Evolutionary conservation across 2,797 vertebrate genomes (phyloP).

Genomic region (Leptoclinus maculatus): DNA sequence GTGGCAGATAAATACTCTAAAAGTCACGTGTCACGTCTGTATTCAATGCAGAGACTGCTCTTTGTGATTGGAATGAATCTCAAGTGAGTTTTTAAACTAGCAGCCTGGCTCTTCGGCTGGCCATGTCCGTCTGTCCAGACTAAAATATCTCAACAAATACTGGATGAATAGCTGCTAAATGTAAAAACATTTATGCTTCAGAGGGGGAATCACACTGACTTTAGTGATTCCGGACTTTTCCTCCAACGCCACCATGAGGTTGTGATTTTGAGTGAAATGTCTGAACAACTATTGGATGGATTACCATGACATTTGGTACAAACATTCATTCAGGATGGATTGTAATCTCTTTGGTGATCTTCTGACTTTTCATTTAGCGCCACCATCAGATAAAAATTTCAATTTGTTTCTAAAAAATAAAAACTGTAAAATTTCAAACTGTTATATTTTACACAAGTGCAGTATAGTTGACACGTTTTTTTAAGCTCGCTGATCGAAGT

Average conservation of each 20-base stretch:
- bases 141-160: not conserved
- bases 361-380: not conserved
- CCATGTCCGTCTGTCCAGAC: not conserved
- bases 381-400: not conserved
- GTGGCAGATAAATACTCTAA: constrained; percentile 1
- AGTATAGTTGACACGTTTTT: not conserved
- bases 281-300: not conserved
- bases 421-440: not conserved
- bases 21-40: not conserved
- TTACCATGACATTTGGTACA: not conserved
- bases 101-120: not conserved
- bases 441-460: not conserved
- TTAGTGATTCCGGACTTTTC: not conserved
- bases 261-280: not conserved
- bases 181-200: not conserved
- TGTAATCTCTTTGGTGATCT: not conserved
- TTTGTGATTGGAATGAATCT: not conserved
- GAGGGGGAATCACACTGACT: not conserved
- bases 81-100: not conserved
- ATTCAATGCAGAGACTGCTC: not conserved
- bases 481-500: not conserved
- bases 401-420: not conserved
- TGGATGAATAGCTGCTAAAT: not conserved
- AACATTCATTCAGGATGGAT: not conserved
- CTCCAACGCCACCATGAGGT: not conserved